These are phyloP conservation scores for Ridgeia piscesae DNA, from an alignment of 1,140 invertebrate genomes.

Conservation along the genomic window DNA sequence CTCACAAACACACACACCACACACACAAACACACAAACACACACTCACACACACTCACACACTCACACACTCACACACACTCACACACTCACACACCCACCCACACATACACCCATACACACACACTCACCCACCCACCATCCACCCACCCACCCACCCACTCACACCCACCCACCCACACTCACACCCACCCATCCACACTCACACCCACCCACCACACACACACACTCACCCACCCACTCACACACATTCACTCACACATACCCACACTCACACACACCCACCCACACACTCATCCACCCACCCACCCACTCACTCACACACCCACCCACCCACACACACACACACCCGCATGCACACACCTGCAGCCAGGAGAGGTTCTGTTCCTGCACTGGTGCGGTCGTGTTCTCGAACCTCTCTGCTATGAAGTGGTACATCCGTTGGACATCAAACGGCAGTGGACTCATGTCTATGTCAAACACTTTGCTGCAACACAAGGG, in stretches of 20 bases:
- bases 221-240: not conserved
- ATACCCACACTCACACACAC: too few relatives aligned
- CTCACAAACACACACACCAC: not conserved
- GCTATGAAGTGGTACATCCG: constrained; percentile 95
- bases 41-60: constrained; percentile 2
- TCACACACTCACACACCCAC: too few relatives aligned
- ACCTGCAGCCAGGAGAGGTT: constrained; percentile 94
- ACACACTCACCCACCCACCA: too few relatives aligned
- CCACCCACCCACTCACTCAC: too few relatives aligned
- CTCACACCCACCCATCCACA: too few relatives aligned
- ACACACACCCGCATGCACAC: constrained; percentile 32
- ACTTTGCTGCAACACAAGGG: constrained; percentile 91
- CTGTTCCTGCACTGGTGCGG: constrained; percentile 86
- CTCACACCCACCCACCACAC: too few relatives aligned
- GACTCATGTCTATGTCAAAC: constrained; percentile 50
- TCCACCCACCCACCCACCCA: too few relatives aligned
- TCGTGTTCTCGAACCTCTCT: constrained; percentile 80
- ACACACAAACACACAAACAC: not conserved
- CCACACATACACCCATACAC: not conserved
- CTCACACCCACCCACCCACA: not conserved
- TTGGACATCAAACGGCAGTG: constrained; percentile 60
- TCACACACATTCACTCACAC: not conserved
- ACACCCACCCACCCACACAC: not conserved
- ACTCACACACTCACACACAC: too few relatives aligned
- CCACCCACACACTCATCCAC: too few relatives aligned